Evolutionary conservation across 2,113 vertebrate genomes (phyloP).

Genomic region (Dissostichus mawsoni): DNA sequence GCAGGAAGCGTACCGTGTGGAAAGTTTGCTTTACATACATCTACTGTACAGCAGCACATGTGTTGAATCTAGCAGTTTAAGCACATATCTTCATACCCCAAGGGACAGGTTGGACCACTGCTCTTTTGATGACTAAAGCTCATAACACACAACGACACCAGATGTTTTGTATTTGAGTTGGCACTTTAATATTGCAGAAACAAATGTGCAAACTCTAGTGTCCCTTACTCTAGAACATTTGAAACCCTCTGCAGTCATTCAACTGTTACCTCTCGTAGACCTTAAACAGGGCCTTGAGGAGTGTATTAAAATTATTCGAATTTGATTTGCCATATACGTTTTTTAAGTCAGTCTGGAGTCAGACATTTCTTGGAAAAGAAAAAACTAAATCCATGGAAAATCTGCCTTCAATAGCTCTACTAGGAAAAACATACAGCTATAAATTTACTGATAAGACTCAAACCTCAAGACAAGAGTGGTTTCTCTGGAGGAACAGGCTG

Average conservation of each 20-base stretch:
- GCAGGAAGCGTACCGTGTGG: constrained; percentile 2
- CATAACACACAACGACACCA: constrained; percentile 46
- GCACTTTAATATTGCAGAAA: constrained; percentile 31
- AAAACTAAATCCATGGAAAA: neutral
- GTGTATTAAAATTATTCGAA: neutral
- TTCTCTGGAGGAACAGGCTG: neutral
- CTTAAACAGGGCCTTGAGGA: neutral
- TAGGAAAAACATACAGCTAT: neutral
- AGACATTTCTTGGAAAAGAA: neutral
- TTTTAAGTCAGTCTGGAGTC: neutral
- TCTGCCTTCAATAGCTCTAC: neutral
- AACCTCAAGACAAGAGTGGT: neutral
- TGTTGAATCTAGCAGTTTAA: constrained; percentile 31
- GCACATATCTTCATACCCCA: constrained; percentile 28
- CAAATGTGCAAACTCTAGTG: constrained; percentile 25
- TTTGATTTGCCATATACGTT: neutral
- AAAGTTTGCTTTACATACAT: constrained; percentile 19
- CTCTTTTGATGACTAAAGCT: constrained; percentile 51
- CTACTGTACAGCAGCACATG: constrained; percentile 16
- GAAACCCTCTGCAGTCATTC: constrained; percentile 8
- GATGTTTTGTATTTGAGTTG: constrained; percentile 70
- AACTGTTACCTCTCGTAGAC: constrained; percentile 26
- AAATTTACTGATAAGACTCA: neutral
- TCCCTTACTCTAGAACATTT: constrained; percentile 17
- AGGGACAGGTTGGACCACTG: constrained; percentile 27